phyloP scores from a whole-genome alignment of 2,797 vertebrate species.

The Salarias fasciatus region DNA sequence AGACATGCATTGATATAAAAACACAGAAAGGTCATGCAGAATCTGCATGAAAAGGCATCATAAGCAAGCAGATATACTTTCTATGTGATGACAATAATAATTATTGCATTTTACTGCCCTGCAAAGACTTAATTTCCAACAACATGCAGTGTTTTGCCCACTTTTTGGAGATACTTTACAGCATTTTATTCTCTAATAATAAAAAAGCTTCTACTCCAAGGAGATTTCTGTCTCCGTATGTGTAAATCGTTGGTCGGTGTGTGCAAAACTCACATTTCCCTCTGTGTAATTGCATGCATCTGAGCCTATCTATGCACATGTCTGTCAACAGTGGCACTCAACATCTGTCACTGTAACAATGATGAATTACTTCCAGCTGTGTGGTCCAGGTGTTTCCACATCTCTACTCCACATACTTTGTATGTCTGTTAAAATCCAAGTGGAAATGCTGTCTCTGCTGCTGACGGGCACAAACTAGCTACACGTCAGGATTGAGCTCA shows the following conservation, averaged over 20 bases:
- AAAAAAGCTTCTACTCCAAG: constrained; percentile 32
- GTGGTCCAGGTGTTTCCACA: constrained; percentile 39
- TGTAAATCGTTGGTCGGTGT: constrained; percentile 34
- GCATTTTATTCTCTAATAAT: constrained; percentile 46
- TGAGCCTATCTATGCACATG: constrained; percentile 43
- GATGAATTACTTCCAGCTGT: constrained; percentile 71
- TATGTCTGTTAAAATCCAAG: constrained; percentile 28
- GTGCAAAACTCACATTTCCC: constrained; percentile 38
- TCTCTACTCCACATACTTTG: constrained; percentile 6
- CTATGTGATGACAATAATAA: too few relatives aligned
- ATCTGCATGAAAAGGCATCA: too few relatives aligned
- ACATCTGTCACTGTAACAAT: constrained; percentile 54
- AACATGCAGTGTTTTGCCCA: too few relatives aligned
- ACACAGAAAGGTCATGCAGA: too few relatives aligned
- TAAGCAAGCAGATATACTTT: too few relatives aligned
- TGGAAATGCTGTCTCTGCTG: neutral
- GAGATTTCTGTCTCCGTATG: constrained; percentile 28
- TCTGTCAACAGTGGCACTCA: constrained; percentile 66
- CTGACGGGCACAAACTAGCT: neutral
- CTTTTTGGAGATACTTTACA: constrained; percentile 32
- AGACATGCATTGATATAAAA: too few relatives aligned
- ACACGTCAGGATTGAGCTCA: too few relatives aligned
- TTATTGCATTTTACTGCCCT: neutral
- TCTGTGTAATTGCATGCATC: constrained; percentile 51
- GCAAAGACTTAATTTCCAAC: constrained; percentile 14